These are phyloP conservation scores for Polymixis flavicincta DNA, from an alignment of 2,888 invertebrate species.

Conservation along the genomic window DNA sequence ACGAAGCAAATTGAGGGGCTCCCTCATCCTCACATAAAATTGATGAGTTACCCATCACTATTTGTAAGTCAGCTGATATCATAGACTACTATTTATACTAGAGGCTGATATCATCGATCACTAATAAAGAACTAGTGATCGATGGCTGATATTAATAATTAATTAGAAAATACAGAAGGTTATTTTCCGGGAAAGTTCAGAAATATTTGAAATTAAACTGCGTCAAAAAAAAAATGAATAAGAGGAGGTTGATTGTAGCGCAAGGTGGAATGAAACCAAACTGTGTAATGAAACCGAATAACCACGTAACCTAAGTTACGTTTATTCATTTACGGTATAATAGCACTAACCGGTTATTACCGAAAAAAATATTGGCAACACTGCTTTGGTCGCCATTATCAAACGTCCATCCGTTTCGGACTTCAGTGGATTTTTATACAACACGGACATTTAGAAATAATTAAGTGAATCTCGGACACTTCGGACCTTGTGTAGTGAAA, in stretches of 20 bases:
- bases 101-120: too few relatives aligned
- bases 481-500: constrained; percentile 87
- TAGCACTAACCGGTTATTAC: constrained; percentile 57
- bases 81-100: too few relatives aligned
- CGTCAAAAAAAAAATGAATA: too few relatives aligned
- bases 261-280: neutral
- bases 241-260: neutral
- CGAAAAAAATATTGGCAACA: constrained; percentile 74
- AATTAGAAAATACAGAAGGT: neutral
- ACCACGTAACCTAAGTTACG: neutral
- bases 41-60: too few relatives aligned
- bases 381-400: constrained; percentile 82
- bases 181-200: neutral
- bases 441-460: constrained; percentile 81
- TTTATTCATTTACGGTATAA: constrained; percentile 14
- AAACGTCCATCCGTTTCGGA: constrained; percentile 86
- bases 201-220: neutral
- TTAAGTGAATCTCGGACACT: constrained; percentile 82
- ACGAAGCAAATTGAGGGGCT: too few relatives aligned
- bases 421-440: constrained; percentile 80
- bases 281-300: neutral
- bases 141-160: constrained; percentile 4
- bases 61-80: constrained; percentile 17
- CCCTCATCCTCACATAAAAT: too few relatives aligned
- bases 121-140: too few relatives aligned